Evolutionary conservation across 2,113 vertebrate species (phyloP), one percentile per base, ranked within the genome.

Genomic region (Isichthys henryi): DNA sequence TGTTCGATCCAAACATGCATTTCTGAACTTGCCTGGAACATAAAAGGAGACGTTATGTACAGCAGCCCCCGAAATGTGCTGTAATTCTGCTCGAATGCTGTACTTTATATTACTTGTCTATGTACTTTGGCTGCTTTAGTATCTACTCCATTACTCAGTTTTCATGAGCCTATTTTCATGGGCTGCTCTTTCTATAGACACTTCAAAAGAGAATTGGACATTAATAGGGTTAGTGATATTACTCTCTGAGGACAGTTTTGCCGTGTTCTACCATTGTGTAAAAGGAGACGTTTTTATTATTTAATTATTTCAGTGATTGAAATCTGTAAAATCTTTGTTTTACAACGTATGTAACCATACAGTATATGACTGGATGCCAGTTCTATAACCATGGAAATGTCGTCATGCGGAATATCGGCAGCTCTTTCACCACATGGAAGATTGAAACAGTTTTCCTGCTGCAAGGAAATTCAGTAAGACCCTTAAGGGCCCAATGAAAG

Each of bases 21-120:
- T 49, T 87, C 31, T 53, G 50, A 53, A 31, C 31, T 53, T 39
- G 49, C 13, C 48, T 53, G 84, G 23, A 92, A 93, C 92, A 92
- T 92, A 93, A 89, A 91, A 27, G 89, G 86, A 39, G 48, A 56
- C 43, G 48, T 82, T 10, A 80, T 80, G 35, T 43, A 15, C 56
- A 39, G 87, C 53, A 82, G 46, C 48, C 39, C 46, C 50, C 19
- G 52, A 23, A 80, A 49, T 77, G 13, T 27, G 17, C 88, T 49
- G 21, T 86, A 86, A 87, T 35, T 87, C 85, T 27, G 87, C 88
- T 90, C 46, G 91, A 92, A 93, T 94, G 93, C 92, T 87, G 92
- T 91, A 90, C 92, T 93, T 94, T 92, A 93, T 91, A 90, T 88
- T n/a, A 86, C 52, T 88, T 86, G 77, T 66, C 52, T 86, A 46